Conservation (phyloP, 2,113 vertebrate species). For the Reinhardtius hippoglossoides region DNA sequence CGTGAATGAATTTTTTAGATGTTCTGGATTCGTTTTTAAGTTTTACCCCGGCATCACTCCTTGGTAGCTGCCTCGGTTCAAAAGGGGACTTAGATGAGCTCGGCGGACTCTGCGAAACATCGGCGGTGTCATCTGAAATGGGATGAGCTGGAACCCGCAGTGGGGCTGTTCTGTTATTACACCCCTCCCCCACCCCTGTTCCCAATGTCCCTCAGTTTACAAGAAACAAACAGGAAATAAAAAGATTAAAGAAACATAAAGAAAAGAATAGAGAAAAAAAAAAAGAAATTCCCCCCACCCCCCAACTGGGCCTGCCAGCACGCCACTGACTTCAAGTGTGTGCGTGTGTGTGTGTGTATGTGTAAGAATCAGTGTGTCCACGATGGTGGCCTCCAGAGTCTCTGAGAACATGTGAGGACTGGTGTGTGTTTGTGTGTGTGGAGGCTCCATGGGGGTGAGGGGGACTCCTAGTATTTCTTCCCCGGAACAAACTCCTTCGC, state of each 20-base stretch:
- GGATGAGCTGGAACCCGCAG: slow-evolving; percentile 61
- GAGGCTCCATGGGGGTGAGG: slow-evolving; percentile 82
- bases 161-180: slow-evolving; percentile 69
- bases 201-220: slow-evolving; percentile 76
- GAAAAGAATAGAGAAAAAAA: slow-evolving; percentile 12
- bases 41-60: slow-evolving; percentile 55
- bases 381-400: slow-evolving; percentile 80
- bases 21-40: slow-evolving; percentile 10
- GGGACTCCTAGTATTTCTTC: slow-evolving; percentile 92
- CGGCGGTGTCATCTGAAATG: slow-evolving; percentile 55
- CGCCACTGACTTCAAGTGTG: slow-evolving; percentile 67
- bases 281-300: slow-evolving; percentile 78
- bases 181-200: slow-evolving; percentile 55
- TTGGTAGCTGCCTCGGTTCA: slow-evolving; percentile 72
- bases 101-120: slow-evolving; percentile 40
- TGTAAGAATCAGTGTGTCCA: slow-evolving; percentile 64
- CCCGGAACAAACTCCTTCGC: slow-evolving; percentile 98
- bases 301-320: slow-evolving; percentile 76
- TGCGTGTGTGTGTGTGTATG: slow-evolving; percentile 50
- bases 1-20: slow-evolving; percentile 6
- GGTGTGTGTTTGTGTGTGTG: slow-evolving; percentile 55
- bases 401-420: slow-evolving; percentile 70
- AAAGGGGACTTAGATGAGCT: slow-evolving; percentile 38
- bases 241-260: slow-evolving; percentile 71
- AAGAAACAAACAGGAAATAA: slow-evolving; percentile 80